phyloP scores from a whole-genome alignment of 2,797 vertebrate genomes.

The Potorous gilbertii region DNA sequence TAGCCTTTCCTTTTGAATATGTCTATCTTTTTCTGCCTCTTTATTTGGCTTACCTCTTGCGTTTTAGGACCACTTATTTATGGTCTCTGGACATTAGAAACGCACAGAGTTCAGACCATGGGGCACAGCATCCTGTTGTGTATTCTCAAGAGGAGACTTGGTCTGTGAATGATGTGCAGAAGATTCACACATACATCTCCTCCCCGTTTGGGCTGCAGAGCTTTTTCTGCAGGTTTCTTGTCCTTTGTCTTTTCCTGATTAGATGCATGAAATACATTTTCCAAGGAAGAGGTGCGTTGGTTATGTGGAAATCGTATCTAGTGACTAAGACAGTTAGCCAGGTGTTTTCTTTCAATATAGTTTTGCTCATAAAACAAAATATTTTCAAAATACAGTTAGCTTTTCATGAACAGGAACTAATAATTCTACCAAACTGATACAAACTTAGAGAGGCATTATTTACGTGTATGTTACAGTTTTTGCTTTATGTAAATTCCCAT shows the following conservation, averaged over 20 bases:
- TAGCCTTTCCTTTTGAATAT: not conserved
- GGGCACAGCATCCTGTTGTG: not conserved
- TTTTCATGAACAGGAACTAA: not conserved
- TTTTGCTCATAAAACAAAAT: not conserved
- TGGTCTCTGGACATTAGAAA: not conserved
- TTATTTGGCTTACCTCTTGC: no score
- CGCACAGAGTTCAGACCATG: not conserved
- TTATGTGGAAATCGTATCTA: not conserved
- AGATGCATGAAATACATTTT: not conserved
- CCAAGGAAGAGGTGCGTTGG: not conserved
- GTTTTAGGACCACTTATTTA: not conserved
- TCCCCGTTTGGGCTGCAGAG: not conserved
- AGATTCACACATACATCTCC: not conserved
- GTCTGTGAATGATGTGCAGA: not conserved
- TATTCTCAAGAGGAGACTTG: not conserved
- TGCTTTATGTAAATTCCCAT: not conserved
- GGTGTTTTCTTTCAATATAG: not conserved
- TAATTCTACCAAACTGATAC: not conserved
- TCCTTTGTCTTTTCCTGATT: not conserved
- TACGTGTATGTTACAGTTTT: not conserved
- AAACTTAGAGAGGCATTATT: not conserved
- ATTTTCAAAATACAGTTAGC: not conserved
- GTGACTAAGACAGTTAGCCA: not conserved
- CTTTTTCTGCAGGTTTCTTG: not conserved
- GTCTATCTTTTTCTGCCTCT: not conserved